Evolutionary conservation across 2,113 vertebrate genomes (phyloP), one percentile per base, ranked within the genome.

Genomic region (Paracanthobrama guichenoti): DNA sequence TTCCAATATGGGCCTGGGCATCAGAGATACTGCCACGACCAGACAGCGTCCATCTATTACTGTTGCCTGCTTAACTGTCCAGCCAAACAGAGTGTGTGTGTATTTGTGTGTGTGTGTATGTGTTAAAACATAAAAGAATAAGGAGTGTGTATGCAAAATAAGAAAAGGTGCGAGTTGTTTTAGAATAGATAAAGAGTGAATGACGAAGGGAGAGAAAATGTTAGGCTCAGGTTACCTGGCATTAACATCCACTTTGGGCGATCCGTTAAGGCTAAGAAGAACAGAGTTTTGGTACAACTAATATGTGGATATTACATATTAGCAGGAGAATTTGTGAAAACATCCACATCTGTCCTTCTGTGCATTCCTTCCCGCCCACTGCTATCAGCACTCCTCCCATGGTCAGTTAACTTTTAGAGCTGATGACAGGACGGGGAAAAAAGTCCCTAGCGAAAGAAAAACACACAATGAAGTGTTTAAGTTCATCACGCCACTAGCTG

Each of bases 401-500:
- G 74, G 42, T 78, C 72, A 59, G 73, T 87, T 85, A 79, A 82
- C 46, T 79, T 82, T 83, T 78, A 83, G 59, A 76, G 81, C 22
- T 76, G 60, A 42, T 20, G 69, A 55, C 31, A 82, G 66, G 22
- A 48, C 39, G 39, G 26, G 26, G 10, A 12, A 57, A 62, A 35
- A 69, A 44, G 26, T 60, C 79, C 84, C 87, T 48, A 64, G 24
- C 13, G 72, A 72, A 64, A 59, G 84, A 89, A 78, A 87, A 80
- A 83, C 42, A 28, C 84, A 92, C 89, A 93, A 92, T 93, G 84
- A 92, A 90, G 92, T 94, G 94, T 93, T 94, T 94, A 93, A 94
- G 90, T 93, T 93, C 85, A 94, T 93, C 89, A 91, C 86, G 69
- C 89, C 73, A n/a, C 87, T 90, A 89, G 90, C 86, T 85, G 78